Base-by-base conservation (phyloP, 92 coral and sea anemone species). In the Blastomussa wellsi region DNA sequence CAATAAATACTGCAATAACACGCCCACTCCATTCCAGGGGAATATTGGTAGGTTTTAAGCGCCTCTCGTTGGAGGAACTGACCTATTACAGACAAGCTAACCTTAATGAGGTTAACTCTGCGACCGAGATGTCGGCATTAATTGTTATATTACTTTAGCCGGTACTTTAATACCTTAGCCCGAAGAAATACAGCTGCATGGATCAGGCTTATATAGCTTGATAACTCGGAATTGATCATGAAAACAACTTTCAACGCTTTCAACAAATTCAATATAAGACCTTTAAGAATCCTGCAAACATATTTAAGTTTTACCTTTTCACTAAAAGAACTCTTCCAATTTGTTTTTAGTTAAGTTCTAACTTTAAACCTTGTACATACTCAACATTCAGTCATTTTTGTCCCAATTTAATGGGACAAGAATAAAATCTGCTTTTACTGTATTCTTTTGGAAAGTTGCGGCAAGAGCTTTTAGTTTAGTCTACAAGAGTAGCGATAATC, bases 171-270 rank as follows among this genome's bases (percentile, higher is more conserved):
- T 41, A 41, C 44, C 44, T 44, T 44, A 17, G 62, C 84, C 84
- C 29, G 32, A 1, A 65, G 74, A 80, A 79, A 79, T 52, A 11
- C 55, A 70, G 75, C 12, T n/a, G n/a, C n/a, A n/a, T 70, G 75
- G 26, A 36, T 36, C 13, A 70, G n/a, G n/a, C n/a, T n/a, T n/a
- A n/a, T n/a, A n/a, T n/a, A 70, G 48, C 68, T 62, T 13, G 8
- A 26, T 74, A 72, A 22, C 80, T 19, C 28, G 31, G 31, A 77
- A 15, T 77, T 32, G 29, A 11, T 24, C 31, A 20, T 57, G 62
- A 52, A 33, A 77, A 16, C 48, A 33, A 33, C 68, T 32, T 44
- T 28, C 31, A 24, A 41, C 20, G 41, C 3, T 5, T 24, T 28
- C 65, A 62, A 62, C 35, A 62, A 62, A 62, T 62, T 62, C 68